These are phyloP conservation scores for Trichonephila clavata DNA, from an alignment of 1,140 invertebrate genomes.

Conservation along the genomic window DNA sequence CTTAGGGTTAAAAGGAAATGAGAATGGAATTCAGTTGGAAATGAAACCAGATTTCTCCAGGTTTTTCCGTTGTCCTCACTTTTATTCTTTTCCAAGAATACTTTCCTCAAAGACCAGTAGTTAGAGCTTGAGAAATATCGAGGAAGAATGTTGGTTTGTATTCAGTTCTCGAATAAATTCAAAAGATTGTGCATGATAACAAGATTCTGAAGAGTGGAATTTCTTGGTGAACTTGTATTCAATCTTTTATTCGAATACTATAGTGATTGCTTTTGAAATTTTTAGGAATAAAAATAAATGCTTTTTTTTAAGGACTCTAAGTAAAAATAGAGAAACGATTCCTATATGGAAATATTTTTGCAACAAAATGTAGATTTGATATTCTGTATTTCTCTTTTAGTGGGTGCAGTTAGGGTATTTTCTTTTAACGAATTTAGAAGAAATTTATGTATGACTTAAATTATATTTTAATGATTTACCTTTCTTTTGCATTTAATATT, in stretches of 20 bases:
- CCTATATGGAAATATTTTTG: too few species aligned
- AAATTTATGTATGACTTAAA: too few species aligned
- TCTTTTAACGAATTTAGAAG: too few species aligned
- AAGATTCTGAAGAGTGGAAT: slow-evolving; percentile 29
- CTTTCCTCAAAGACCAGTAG: background rate
- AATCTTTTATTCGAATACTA: background rate
- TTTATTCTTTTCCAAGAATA: background rate
- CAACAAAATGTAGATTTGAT: too few species aligned
- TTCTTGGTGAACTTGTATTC: background rate
- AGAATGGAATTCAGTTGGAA: slow-evolving; percentile 65
- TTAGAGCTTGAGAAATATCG: background rate
- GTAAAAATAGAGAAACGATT: too few species aligned
- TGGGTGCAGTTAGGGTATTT: too few species aligned
- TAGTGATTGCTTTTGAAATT: too few species aligned
- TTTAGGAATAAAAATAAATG: too few species aligned
- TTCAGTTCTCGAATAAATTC: slow-evolving; percentile 47
- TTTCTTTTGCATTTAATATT: too few species aligned
- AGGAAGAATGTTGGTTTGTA: slow-evolving; percentile 36
- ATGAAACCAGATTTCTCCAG: slow-evolving; percentile 59
- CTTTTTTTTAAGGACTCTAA: too few species aligned
- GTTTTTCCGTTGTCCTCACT: slow-evolving; percentile 14
- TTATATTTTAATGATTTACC: too few species aligned
- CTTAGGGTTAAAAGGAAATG: slow-evolving; percentile 66
- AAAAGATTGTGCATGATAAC: slow-evolving; percentile 49
- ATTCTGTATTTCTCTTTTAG: too few species aligned